Conservation (phyloP, 64 coral and sea anemone genomes). For the Trachythela sp. region DNA sequence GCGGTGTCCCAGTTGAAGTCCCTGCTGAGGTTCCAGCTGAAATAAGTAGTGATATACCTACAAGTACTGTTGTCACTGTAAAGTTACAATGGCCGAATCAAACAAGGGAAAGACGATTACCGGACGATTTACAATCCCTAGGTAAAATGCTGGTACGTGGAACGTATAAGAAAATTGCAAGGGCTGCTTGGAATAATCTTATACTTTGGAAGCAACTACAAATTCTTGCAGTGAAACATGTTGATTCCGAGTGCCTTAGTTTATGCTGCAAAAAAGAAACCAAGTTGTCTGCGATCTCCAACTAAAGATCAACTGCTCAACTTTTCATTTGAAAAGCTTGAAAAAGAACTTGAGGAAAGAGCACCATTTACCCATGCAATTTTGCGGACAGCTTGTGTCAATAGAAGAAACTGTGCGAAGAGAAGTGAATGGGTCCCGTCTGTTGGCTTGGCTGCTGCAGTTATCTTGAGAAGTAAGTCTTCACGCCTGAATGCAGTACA, state of each 20-base stretch:
- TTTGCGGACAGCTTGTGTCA: constrained; percentile 27
- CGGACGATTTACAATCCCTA: constrained; percentile 31
- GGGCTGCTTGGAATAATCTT: constrained; percentile 34
- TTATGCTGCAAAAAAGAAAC: constrained; percentile 23
- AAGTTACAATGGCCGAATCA: not conserved
- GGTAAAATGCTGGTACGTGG: constrained; percentile 60
- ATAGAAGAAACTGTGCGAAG: constrained; percentile 18
- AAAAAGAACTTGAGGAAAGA: constrained; percentile 49
- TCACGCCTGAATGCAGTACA: constrained; percentile 63
- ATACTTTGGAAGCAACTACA: constrained; percentile 40
- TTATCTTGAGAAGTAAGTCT: constrained; percentile 40
- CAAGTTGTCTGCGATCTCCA: constrained; percentile 50
- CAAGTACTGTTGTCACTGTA: not conserved
- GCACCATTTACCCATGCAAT: constrained; percentile 53
- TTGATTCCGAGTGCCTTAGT: constrained; percentile 37
- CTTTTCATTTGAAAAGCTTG: constrained; percentile 39
- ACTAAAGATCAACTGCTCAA: constrained; percentile 36
- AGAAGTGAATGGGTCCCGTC: not conserved
- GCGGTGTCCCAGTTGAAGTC: too few relatives aligned
- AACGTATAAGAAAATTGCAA: constrained; percentile 58
- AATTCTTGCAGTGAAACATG: constrained; percentile 28
- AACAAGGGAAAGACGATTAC: not conserved
- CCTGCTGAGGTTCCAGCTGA: not conserved
- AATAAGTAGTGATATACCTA: too few relatives aligned
- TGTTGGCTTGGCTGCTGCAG: not conserved